Base-by-base conservation (phyloP, 2,113 vertebrate genomes). In the Oncorhynchus tshawytscha region DNA sequence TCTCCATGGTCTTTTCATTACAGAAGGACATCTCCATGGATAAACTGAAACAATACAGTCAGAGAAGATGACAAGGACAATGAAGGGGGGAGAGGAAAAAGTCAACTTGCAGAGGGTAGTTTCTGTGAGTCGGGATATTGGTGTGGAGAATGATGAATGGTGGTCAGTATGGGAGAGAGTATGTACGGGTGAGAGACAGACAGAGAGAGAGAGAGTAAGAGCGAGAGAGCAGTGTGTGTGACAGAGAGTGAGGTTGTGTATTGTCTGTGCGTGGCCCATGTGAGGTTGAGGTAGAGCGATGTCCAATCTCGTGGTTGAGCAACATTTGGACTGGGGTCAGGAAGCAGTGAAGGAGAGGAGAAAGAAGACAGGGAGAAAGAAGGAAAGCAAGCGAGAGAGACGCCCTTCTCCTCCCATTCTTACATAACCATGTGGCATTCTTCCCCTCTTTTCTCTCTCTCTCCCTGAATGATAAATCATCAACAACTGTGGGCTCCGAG, bases 351-450 rank as follows among this genome's bases (percentile, higher is more conserved):
- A 64, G 64, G 29, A 9, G 31, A 34, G 5, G 27, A 27, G 27
- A 67, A 68, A 80, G 8, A 71, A 68, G 27, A n/a, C 6, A 68
- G 27, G 6, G 12, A 77, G 48, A 12, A 0, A 64, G 59, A 72
- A 75, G 74, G 80, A 11, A 83, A 80, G 76, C 69, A 83, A 79
- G 76, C 3, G 74, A 31, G 24, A 67, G 25, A 34, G 29, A 67
- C 13, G 15, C 25, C 2, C 29, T 18, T 20, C 18, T 31, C 77
- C 73, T 82, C 78, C 71, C 16, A 1, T 67, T 60, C 73, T 91
- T 89, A 85, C 75, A 75, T 86, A 87, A 88, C 5, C n/a, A 2
- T 34, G 18, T 15, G 57, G 70, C 67, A 73, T 81, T 87, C 80
- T 75, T 86, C 48, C 76, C 68, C 70, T 70, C 71, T 1, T 5